Evolutionary conservation across 92 coral and sea anemone genomes (phyloP).

Genomic region (Heliopora coerulea): DNA sequence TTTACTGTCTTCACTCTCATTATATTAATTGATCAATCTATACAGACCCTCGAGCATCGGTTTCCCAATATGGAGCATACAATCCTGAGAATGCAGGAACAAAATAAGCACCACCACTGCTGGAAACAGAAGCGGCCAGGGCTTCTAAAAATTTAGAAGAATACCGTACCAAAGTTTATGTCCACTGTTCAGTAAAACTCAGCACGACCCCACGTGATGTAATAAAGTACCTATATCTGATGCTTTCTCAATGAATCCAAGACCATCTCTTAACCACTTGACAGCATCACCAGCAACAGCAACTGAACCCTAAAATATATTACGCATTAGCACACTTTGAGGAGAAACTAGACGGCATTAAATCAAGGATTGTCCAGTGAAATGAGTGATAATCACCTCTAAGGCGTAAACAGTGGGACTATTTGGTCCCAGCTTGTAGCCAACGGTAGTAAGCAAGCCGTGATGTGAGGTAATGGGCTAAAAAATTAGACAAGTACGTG

Average conservation of each 20-base stretch:
- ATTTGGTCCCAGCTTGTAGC: slow-evolving; percentile 89
- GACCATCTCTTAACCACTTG: slow-evolving; percentile 91
- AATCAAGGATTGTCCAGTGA: too few species aligned
- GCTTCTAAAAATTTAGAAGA: slow-evolving; percentile 56
- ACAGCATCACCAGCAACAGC: slow-evolving; percentile 99
- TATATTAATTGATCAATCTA: too few species aligned
- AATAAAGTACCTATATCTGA: slow-evolving; percentile 95
- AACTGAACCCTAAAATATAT: slow-evolving; percentile 82
- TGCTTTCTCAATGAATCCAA: slow-evolving; percentile 72
- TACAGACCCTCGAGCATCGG: slow-evolving; percentile 93
- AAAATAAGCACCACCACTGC: slow-evolving; percentile 90
- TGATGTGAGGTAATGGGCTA: slow-evolving; percentile 88
- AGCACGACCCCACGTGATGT: too few species aligned
- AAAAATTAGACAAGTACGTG: neutral
- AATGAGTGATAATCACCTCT: slow-evolving; percentile 71
- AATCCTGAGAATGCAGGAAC: slow-evolving; percentile 99
- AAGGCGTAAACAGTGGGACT: slow-evolving; percentile 84
- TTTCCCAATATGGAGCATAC: slow-evolving; percentile 99
- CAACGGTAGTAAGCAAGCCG: slow-evolving; percentile 94
- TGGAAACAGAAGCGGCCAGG: slow-evolving; percentile 73
- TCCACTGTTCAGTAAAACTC: too few species aligned
- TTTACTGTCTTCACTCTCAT: too few species aligned
- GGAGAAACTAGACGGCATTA: too few species aligned
- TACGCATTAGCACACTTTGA: neutral
- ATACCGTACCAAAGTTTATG: neutral